Conservation (phyloP, 2,797 vertebrate species). For the Cichlasoma orientale region DNA sequence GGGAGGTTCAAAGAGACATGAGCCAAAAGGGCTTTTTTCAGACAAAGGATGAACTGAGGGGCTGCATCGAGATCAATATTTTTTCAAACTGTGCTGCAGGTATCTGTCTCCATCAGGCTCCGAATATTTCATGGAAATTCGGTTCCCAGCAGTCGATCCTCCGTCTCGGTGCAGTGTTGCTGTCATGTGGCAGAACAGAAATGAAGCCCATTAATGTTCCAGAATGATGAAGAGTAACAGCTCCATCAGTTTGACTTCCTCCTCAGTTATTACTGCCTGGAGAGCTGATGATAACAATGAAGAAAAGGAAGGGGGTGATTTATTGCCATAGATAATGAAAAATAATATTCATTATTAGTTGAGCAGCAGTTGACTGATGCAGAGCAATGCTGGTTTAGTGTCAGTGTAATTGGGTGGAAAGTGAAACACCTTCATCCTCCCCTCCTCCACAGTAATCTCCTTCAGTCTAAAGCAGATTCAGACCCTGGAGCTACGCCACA, state of each 20-base stretch:
- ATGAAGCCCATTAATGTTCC: constrained; percentile 4
- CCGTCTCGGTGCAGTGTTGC: neutral
- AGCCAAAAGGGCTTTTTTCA: too few relatives aligned
- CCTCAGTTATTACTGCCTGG: neutral
- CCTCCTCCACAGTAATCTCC: neutral
- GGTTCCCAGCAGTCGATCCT: too few relatives aligned
- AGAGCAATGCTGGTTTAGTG: neutral
- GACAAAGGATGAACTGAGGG: neutral
- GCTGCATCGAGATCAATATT: neutral
- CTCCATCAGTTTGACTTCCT: neutral
- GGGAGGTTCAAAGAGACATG: too few relatives aligned
- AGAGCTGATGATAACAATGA: neutral
- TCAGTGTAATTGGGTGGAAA: neutral
- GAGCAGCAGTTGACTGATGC: neutral
- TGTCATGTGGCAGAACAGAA: neutral
- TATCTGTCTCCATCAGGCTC: neutral
- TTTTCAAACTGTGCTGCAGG: neutral
- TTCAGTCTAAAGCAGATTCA: neutral
- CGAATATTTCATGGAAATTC: neutral
- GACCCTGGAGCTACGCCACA: neutral
- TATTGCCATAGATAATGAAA: constrained; percentile 10
- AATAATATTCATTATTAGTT: neutral
- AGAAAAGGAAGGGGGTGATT: neutral
- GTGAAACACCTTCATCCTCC: neutral
- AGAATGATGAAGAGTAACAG: neutral